Evolutionary conservation across 2,888 invertebrate species (phyloP).

Genomic region (Buathra laborator): DNA sequence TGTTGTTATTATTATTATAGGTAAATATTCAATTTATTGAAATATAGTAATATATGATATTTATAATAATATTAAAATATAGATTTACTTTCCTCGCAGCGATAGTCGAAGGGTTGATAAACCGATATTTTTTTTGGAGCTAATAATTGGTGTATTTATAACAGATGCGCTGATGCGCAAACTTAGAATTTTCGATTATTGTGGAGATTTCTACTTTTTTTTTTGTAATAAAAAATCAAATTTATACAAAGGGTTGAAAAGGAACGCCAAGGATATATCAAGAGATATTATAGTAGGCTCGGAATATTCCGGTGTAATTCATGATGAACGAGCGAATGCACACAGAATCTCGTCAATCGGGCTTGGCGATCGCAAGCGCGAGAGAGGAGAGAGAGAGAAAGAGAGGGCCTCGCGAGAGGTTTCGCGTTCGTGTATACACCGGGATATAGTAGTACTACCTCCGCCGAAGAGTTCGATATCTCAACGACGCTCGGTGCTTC

Average conservation of each 20-base stretch:
- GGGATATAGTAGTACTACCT: conserved; percentile 19
- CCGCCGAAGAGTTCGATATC: conserved; percentile 65
- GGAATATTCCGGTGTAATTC: conserved; percentile 66
- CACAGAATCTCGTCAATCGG: conserved; percentile 65
- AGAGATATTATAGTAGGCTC: conserved; percentile 59
- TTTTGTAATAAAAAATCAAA: neutral
- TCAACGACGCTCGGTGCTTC: conserved; percentile 39
- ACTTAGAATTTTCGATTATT: conserved; percentile 2
- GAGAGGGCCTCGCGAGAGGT: conserved; percentile 11
- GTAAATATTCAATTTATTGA: no score
- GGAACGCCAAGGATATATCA: conserved; percentile 49
- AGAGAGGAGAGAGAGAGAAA: conserved; percentile 15
- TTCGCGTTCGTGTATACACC: conserved; percentile 33
- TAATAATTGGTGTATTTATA: no score
- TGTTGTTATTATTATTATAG: no score
- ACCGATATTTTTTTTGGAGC: no score
- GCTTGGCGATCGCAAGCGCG: conserved; percentile 48
- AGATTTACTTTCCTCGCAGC: no score
- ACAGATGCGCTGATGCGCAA: no score
- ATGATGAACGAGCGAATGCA: conserved; percentile 64
- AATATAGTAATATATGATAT: no score
- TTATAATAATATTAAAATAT: no score
- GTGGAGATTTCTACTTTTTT: neutral
- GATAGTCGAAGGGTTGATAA: no score
- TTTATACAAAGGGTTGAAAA: conserved; percentile 27